Conservation (phyloP, 2,113 vertebrate species). For the Cricetomys ansorgei region DNA sequence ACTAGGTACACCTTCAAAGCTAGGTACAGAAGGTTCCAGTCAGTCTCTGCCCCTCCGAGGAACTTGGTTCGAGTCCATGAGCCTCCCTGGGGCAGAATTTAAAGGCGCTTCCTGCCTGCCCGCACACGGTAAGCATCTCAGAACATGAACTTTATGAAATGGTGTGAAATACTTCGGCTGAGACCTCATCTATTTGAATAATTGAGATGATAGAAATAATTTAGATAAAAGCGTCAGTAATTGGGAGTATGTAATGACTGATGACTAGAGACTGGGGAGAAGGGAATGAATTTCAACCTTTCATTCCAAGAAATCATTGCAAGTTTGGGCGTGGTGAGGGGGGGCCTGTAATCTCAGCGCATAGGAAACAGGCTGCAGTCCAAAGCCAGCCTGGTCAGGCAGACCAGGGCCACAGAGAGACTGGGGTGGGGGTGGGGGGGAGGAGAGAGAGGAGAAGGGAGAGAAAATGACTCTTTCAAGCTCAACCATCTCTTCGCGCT, state of each 20-base stretch:
- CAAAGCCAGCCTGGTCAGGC: not conserved
- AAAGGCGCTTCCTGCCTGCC: not conserved
- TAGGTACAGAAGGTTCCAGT: not conserved
- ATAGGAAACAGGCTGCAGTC: not conserved
- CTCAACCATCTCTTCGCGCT: not conserved
- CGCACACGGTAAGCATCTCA: not conserved
- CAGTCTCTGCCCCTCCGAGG: not conserved
- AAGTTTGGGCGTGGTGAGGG: not conserved
- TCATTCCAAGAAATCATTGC: not conserved
- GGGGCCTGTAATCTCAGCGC: not conserved
- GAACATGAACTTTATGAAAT: slow-evolving; percentile 1
- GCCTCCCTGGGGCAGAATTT: not conserved
- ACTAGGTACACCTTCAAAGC: no score
- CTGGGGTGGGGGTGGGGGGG: accelerated
- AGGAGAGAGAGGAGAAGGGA: not conserved
- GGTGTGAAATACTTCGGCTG: not conserved
- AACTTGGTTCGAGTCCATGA: accelerated
- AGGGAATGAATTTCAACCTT: not conserved
- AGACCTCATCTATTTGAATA: slow-evolving; percentile 5
- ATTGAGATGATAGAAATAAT: slow-evolving; percentile 10
- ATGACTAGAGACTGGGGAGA: not conserved
- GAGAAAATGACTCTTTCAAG: not conserved
- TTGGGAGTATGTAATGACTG: not conserved
- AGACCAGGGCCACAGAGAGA: not conserved
- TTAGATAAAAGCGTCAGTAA: slow-evolving; percentile 40